phyloP scores from a whole-genome alignment of 2,113 vertebrate species.

The Girardinichthys multiradiatus region DNA sequence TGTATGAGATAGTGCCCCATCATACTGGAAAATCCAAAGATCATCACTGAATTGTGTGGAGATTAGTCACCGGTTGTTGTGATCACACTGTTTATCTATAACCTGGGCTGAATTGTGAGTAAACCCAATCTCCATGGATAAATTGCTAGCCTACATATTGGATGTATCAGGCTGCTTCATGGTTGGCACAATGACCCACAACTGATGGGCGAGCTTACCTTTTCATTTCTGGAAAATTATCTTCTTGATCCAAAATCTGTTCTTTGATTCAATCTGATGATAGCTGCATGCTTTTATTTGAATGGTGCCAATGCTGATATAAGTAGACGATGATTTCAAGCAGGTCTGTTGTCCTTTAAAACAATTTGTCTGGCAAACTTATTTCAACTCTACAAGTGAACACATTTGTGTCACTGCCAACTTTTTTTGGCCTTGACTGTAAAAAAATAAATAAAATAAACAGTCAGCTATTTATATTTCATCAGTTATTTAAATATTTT shows the following conservation, averaged over 20 bases:
- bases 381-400: neutral
- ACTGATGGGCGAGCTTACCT: neutral
- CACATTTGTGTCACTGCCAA: neutral
- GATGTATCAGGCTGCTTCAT: neutral
- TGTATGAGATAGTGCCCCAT: neutral
- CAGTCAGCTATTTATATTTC: neutral
- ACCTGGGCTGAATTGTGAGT: too few species aligned
- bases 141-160: neutral
- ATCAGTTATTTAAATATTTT: too few species aligned
- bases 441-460: neutral
- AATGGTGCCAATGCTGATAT: too few species aligned
- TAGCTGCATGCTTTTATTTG: too few species aligned
- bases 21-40: neutral
- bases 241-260: too few species aligned
- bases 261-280: too few species aligned
- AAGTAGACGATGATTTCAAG: neutral
- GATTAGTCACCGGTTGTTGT: neutral
- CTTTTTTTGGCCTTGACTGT: neutral
- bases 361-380: too few species aligned
- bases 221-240: neutral
- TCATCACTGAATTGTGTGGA: neutral
- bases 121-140: too few species aligned
- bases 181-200: neutral
- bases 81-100: too few species aligned
- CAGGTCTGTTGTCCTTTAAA: too few species aligned